Evolutionary conservation across 2,888 invertebrate species (phyloP).

Genomic region (Drosophila sordidapex): DNA sequence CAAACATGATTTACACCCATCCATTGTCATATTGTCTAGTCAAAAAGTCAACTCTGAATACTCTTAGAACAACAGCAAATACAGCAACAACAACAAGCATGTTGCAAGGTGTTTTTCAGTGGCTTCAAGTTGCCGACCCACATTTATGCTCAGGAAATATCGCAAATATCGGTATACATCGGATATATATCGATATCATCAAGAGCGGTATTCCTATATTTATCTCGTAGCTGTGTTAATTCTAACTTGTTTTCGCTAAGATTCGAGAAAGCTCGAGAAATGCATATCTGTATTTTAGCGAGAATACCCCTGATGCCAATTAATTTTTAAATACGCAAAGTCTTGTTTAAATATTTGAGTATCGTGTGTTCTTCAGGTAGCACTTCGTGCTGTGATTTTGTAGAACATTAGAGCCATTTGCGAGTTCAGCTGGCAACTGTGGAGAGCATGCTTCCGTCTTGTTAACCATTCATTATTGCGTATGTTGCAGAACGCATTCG

Average conservation of each 20-base stretch:
- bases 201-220: too few relatives aligned
- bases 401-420: neutral
- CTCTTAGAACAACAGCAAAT: conserved; percentile 12
- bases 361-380: neutral
- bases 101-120: conserved; percentile 16
- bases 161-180: too few relatives aligned
- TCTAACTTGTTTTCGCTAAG: neutral
- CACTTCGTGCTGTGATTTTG: neutral
- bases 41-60: conserved; percentile 52
- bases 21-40: conserved; percentile 73
- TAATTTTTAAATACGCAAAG: neutral
- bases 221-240: neutral
- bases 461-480: conserved; percentile 18
- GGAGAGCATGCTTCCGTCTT: neutral
- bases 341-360: neutral
- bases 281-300: neutral
- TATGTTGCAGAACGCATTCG: conserved; percentile 11
- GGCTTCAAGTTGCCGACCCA: neutral
- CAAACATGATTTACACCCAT: conserved; percentile 77
- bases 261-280: neutral
- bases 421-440: neutral
- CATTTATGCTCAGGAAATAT: conserved; percentile 7
- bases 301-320: neutral
- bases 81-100: neutral
- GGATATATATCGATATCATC: too few relatives aligned